phyloP scores from a whole-genome alignment of 1,140 invertebrate species.

The Lamellibrachia luymesi region DNA sequence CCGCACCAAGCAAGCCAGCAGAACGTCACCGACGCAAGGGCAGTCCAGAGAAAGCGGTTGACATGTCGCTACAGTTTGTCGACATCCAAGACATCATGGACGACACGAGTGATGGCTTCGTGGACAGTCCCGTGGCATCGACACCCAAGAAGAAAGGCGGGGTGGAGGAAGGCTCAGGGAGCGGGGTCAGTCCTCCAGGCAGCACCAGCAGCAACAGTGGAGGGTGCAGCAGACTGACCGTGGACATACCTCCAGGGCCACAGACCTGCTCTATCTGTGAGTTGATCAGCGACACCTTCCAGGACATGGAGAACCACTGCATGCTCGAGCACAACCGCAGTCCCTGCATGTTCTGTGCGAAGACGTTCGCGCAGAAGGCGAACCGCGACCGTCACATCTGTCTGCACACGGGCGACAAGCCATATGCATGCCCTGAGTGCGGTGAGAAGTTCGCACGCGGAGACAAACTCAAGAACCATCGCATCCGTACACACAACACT shows the following conservation, averaged over 20 bases:
- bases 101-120: not conserved
- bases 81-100: not conserved
- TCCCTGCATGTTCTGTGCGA: constrained; percentile 30
- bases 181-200: not conserved
- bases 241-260: constrained; percentile 22
- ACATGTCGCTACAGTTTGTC: not conserved
- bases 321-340: constrained; percentile 24
- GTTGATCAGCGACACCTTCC: constrained; percentile 8
- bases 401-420: constrained; percentile 75
- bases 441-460: constrained; percentile 78
- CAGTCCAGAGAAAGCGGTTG: not conserved
- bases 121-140: not conserved
- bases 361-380: constrained; percentile 31
- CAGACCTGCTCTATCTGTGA: constrained; percentile 23
- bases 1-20: not conserved
- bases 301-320: constrained; percentile 28
- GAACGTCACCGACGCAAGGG: not conserved
- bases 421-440: constrained; percentile 93
- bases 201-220: not conserved
- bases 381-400: constrained; percentile 45
- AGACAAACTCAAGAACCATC: constrained; percentile 28
- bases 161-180: not conserved
- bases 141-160: constrained; percentile 4
- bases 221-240: not conserved
- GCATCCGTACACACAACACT: constrained; percentile 18